Evolutionary conservation across 2,888 invertebrate species (phyloP).

Genomic region (Brenthis hecate): DNA sequence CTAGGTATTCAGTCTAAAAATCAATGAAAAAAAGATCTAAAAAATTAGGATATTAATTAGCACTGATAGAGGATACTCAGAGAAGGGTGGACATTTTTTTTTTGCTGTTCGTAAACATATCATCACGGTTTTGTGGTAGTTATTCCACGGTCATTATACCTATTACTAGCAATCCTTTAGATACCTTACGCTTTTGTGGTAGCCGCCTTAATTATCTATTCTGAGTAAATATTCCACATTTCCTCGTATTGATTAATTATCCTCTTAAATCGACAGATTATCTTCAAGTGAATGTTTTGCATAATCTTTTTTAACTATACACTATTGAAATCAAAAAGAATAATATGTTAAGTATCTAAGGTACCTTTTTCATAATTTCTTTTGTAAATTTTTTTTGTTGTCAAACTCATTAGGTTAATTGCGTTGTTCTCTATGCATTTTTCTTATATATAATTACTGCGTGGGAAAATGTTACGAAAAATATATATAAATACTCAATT

Average conservation of each 20-base stretch:
- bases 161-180: neutral
- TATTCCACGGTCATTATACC: neutral
- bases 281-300: slow-evolving; percentile 7
- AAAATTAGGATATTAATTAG: too few species aligned
- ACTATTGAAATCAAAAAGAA: slow-evolving; percentile 5
- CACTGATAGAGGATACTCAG: too few species aligned
- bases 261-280: neutral
- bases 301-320: slow-evolving; percentile 13
- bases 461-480: slow-evolving; percentile 1
- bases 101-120: too few species aligned
- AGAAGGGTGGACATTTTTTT: too few species aligned
- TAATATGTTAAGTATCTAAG: neutral
- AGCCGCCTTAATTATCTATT: slow-evolving; percentile 24
- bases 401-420: slow-evolving; percentile 16
- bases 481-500: too few species aligned
- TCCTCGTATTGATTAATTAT: slow-evolving; percentile 30
- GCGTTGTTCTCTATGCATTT: neutral
- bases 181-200: slow-evolving; percentile 17
- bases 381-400: slow-evolving; percentile 4
- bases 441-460: slow-evolving; percentile 4
- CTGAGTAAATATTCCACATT: slow-evolving; percentile 18
- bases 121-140: too few species aligned
- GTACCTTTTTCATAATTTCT: slow-evolving; percentile 1
- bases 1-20: too few species aligned
- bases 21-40: too few species aligned